Conservation (phyloP, 2,797 vertebrate species). For the Rhinella marina region DNA sequence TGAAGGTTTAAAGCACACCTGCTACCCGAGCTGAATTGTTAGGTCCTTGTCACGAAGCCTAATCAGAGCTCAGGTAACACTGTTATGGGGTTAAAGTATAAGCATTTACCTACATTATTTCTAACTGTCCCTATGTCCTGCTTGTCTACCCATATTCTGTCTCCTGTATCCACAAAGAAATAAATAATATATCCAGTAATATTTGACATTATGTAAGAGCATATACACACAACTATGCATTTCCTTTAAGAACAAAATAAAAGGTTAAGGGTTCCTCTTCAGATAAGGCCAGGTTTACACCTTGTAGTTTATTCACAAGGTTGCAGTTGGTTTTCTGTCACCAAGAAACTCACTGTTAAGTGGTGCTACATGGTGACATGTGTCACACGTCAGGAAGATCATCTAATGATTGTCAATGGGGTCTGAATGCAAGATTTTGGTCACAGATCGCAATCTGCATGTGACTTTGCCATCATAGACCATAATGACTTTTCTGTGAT, state of each 20-base stretch:
- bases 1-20: no score
- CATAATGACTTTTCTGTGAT: no score
- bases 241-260: not conserved
- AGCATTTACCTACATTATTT: not conserved
- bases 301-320: not conserved
- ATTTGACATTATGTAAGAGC: not conserved
- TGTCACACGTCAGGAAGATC: no score
- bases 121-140: not conserved
- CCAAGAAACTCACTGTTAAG: not conserved
- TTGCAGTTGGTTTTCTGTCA: not conserved
- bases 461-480: no score
- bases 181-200: constrained; percentile 1
- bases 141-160: not conserved
- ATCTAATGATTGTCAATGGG: no score
- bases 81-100: not conserved
- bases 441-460: no score
- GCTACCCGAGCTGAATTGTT: no score
- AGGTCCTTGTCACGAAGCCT: no score
- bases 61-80: no score
- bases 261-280: not conserved
- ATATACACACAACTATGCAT: not conserved
- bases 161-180: not conserved
- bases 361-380: no score
- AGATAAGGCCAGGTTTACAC: not conserved
- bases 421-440: no score